phyloP scores from a whole-genome alignment of 2,888 invertebrate species.

The Lasioglossum leucozonium region DNA sequence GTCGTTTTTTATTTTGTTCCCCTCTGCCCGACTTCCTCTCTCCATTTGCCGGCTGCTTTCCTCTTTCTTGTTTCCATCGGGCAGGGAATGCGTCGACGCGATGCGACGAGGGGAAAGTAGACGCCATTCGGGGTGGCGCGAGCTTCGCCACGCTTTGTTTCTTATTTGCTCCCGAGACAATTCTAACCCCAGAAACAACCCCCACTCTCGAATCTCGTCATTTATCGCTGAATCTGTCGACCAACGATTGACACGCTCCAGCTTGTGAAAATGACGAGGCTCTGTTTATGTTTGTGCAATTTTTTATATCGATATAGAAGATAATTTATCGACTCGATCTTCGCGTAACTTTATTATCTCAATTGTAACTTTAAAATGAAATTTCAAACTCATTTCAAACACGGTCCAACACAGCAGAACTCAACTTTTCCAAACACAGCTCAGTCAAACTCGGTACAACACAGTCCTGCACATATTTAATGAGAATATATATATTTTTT shows the following conservation, averaged over 20 bases:
- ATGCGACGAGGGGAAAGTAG: conserved; percentile 78
- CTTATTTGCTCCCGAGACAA: not conserved
- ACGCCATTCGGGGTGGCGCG: conserved; percentile 57
- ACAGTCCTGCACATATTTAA: too few relatives aligned
- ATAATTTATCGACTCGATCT: too few relatives aligned
- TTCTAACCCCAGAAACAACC: not conserved
- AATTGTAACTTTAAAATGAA: too few relatives aligned
- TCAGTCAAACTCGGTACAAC: too few relatives aligned
- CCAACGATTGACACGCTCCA: too few relatives aligned
- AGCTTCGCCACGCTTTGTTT: not conserved
- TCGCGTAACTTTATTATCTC: too few relatives aligned
- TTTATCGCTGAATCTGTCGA: too few relatives aligned
- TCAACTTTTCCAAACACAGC: not conserved
- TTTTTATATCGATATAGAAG: too few relatives aligned
- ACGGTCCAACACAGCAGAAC: not conserved
- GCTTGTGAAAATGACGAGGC: too few relatives aligned
- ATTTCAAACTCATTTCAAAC: not conserved
- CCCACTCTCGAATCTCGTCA: too few relatives aligned
- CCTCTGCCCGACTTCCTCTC: conserved; percentile 11
- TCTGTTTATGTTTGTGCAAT: too few relatives aligned
- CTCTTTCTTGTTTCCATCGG: conserved; percentile 34
- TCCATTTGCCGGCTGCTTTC: conserved; percentile 25
- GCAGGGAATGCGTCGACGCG: conserved; percentile 66
- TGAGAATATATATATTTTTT: too few relatives aligned
- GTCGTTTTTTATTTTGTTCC: conserved; percentile 17